Evolutionary conservation across 2,888 invertebrate genomes (phyloP).

Genomic region (Agrilus mali): DNA sequence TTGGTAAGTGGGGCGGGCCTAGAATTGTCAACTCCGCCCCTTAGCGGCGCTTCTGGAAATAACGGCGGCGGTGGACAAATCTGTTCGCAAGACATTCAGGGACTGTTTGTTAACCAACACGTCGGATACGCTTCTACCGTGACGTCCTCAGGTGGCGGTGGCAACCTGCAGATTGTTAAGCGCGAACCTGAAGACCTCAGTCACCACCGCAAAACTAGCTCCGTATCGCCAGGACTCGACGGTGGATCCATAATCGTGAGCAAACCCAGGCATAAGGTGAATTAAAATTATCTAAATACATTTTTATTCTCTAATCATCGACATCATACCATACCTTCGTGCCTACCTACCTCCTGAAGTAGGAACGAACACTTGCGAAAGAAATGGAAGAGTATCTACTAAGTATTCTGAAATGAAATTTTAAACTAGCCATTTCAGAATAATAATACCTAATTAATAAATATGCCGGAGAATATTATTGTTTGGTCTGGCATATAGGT

Average conservation of each 20-base stretch:
- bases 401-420: too few species aligned
- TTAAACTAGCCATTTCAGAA: too few species aligned
- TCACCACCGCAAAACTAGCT: slow-evolving; percentile 50
- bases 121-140: slow-evolving; percentile 42
- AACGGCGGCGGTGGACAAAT: slow-evolving; percentile 36
- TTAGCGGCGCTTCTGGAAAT: slow-evolving; percentile 33
- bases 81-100: slow-evolving; percentile 45
- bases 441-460: too few species aligned
- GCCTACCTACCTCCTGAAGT: too few species aligned
- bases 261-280: slow-evolving; percentile 45
- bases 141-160: slow-evolving; percentile 27
- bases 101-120: slow-evolving; percentile 46
- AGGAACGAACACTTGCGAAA: too few species aligned
- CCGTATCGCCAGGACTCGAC: slow-evolving; percentile 40
- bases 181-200: slow-evolving; percentile 74
- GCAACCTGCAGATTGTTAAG: slow-evolving; percentile 49
- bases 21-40: slow-evolving; percentile 36
- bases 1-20: slow-evolving; percentile 55
- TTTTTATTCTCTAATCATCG: too few species aligned
- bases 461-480: too few species aligned
- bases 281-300: slow-evolving; percentile 8
- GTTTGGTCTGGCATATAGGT: too few species aligned
- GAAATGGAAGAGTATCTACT: too few species aligned
- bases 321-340: too few species aligned
- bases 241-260: slow-evolving; percentile 46